Evolutionary conservation across 2,888 invertebrate genomes (phyloP).

Genomic region (Xanthostigma xanthostigma): DNA sequence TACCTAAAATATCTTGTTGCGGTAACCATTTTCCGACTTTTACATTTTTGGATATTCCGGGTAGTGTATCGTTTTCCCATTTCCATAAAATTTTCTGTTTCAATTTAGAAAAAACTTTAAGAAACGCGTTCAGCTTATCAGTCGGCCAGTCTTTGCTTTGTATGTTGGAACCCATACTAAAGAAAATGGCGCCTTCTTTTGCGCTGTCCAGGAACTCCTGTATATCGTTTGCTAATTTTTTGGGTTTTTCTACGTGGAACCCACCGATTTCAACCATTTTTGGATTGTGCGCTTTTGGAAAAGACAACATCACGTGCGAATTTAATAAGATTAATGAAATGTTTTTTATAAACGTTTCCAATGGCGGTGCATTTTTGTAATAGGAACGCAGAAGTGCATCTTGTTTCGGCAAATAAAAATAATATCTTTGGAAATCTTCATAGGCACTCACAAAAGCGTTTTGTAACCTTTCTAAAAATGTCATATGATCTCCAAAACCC

Average conservation of each 20-base stretch:
- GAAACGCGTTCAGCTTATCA: conserved; percentile 15
- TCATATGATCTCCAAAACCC: conserved; percentile 29
- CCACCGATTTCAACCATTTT: conserved; percentile 22
- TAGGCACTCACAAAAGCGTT: conserved; percentile 26
- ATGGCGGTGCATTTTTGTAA: conserved; percentile 17
- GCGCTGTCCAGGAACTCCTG: conserved; percentile 20
- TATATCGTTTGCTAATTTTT: conserved; percentile 12
- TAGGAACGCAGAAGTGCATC: conserved; percentile 13
- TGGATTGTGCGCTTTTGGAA: conserved; percentile 19
- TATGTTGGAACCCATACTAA: conserved; percentile 24
- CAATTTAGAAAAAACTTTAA: conserved; percentile 21
- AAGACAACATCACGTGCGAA: conserved; percentile 19
- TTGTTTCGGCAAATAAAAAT: conserved; percentile 8
- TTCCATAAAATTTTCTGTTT: conserved; percentile 32
- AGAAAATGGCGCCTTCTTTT: conserved; percentile 22
- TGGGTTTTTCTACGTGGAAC: conserved; percentile 16
- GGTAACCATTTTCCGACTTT: conserved; percentile 24
- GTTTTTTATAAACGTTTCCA: conserved; percentile 15
- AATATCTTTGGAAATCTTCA: background rate
- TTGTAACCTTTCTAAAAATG: conserved; percentile 34
- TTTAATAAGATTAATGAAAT: conserved; percentile 18
- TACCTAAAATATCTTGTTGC: conserved; percentile 23
- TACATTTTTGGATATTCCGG: conserved; percentile 26
- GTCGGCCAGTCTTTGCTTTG: conserved; percentile 18
- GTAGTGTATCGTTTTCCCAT: conserved; percentile 29